Conservation (phyloP, 2,113 vertebrate genomes). For the Nycticorax nycticorax region DNA sequence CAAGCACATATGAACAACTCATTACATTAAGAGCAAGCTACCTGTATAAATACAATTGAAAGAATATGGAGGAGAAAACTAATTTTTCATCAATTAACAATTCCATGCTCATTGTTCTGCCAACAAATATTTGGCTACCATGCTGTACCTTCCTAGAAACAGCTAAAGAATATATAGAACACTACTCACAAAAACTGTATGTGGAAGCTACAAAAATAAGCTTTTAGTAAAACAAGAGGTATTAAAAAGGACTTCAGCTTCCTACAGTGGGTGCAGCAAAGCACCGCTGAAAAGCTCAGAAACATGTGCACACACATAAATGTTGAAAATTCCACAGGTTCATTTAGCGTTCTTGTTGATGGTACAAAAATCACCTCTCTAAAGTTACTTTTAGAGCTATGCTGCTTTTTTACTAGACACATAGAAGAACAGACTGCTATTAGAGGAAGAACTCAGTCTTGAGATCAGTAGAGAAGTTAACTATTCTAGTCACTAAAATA, state of each 20-base stretch:
- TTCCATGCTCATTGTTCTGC: background rate
- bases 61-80: background rate
- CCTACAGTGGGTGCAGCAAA: background rate
- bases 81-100: background rate
- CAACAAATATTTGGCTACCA: background rate
- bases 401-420: background rate
- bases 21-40: background rate
- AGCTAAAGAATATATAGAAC: background rate
- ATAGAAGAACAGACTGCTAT: background rate
- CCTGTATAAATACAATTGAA: background rate
- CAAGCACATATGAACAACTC: background rate
- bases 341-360: background rate
- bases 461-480: background rate
- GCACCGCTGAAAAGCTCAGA: background rate
- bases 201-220: background rate
- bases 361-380: background rate
- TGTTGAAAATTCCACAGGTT: background rate
- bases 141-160: background rate
- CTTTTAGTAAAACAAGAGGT: background rate
- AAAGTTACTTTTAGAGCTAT: background rate
- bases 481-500: background rate
- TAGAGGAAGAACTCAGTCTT: background rate
- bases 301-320: background rate
- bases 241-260: background rate
- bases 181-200: background rate